Conservation (phyloP, 1,140 invertebrate genomes). For the Apocrypta bakeri region DNA sequence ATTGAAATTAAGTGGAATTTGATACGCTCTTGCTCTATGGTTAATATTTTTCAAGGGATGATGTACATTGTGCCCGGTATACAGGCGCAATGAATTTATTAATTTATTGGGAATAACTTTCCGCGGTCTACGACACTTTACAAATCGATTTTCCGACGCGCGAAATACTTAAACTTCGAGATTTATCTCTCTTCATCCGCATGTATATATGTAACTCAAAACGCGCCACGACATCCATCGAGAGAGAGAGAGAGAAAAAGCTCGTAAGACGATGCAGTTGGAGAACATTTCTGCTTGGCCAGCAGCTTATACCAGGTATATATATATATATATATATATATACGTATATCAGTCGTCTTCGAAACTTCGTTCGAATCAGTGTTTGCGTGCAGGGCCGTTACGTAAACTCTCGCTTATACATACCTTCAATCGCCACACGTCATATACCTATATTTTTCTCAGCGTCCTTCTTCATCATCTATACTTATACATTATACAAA, state of each 20-base stretch:
- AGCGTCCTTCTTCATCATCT: constrained; percentile 3
- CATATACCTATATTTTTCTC: background rate
- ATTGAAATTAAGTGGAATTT: background rate
- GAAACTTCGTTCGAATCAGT: constrained; percentile 29
- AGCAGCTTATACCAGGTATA: no score
- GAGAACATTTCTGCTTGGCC: no score
- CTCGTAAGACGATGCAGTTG: background rate
- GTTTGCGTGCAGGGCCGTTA: constrained; percentile 37
- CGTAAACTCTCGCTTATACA: constrained; percentile 20
- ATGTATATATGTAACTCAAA: background rate
- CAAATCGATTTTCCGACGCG: background rate
- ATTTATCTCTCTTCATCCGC: no score
- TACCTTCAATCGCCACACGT: background rate
- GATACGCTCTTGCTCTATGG: background rate
- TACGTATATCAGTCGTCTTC: constrained; percentile 11
- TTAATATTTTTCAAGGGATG: background rate
- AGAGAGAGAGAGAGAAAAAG: background rate
- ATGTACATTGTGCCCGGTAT: no score
- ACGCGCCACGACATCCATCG: background rate
- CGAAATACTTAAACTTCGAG: no score
- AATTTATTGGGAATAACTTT: background rate
- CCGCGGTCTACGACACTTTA: background rate
- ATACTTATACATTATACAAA: background rate
- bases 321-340: no score
- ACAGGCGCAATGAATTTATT: background rate